Evolutionary conservation across 2,113 vertebrate genomes (phyloP), one percentile per base, ranked within the genome.

Genomic region (Suricata suricatta): DNA sequence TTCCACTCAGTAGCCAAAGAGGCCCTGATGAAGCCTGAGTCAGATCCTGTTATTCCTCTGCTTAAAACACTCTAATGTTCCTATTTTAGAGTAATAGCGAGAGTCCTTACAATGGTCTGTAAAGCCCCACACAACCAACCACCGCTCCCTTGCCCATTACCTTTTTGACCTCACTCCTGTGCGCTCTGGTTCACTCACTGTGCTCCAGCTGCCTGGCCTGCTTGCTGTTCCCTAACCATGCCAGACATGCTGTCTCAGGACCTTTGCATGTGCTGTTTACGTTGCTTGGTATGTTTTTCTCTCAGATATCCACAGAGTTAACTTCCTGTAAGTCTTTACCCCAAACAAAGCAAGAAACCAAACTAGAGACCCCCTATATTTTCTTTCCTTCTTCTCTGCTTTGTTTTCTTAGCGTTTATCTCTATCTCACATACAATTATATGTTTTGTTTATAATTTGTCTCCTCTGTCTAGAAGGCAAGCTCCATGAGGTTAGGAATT

Each of bases 361-460:
- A 77, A 66, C 8, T 41, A 38, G 60, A 93, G 74, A 68, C 86
- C 38, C 3, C 5, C 1, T 11, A 44, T 52, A 7, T n/a, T 74
- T 81, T 44, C 72, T 92, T 44, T 74, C n/a, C 17, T 14, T 38
- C 6, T 69, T 91, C 54, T 88, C 74, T 93, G 86, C 14, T 76
- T 60, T 60, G 35, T 89, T 72, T 83, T 41, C 76, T 77, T 84
- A 93, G 74, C 77, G 77, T 95, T 92, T 60, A 54, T 92, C 10
- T 80, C 13, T 66, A 0, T 33, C n/a, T 66, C 60, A n/a, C 33
- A 44, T 23, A 33, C 23, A 44, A 1, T 11, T 71, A 31, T 44
- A 16, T 44, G 57, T 41, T 5, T 68, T 77, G 50, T 52, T 83
- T 68, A 17, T 54, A 74, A 19, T 79, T 11, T 33, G 5, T 57